A percentile compares a stretch with the other conserved stretches of the same genome.
Conservation (phyloP, 2,113 vertebrate species). For the Tachysurus fulvidraco region DNA sequence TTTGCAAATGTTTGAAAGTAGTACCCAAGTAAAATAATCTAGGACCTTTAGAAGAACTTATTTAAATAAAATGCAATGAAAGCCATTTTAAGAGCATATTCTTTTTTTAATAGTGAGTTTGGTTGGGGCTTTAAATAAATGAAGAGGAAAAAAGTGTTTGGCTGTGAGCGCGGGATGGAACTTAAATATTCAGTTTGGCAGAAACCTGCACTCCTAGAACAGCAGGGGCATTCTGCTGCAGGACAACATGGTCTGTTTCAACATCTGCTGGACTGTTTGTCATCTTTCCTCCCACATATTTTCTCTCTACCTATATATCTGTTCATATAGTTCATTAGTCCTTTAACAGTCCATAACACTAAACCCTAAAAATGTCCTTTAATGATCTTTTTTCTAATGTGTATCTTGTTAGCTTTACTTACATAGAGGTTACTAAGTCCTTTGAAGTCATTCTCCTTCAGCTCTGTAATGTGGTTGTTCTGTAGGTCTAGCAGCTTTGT, state of each 20-base stretch:
- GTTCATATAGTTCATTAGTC: constrained; percentile 15
- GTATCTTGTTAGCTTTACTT: constrained; percentile 58
- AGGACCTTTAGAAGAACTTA: neutral
- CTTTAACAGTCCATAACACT: neutral
- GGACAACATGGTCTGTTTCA: constrained; percentile 39
- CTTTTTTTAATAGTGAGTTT: constrained; percentile 69
- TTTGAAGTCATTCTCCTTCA: constrained; percentile 87
- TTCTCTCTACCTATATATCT: neutral
- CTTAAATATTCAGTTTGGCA: constrained; percentile 62
- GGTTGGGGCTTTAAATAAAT: constrained; percentile 54
- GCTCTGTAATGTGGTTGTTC: constrained; percentile 85
- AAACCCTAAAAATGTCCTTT: neutral
- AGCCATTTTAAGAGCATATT: constrained; percentile 37
- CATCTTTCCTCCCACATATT: neutral
- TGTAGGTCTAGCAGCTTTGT: constrained; percentile 91
- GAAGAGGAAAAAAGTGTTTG: constrained; percentile 50
- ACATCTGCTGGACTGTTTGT: constrained; percentile 43
- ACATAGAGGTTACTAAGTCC: constrained; percentile 85
- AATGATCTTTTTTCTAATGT: neutral
- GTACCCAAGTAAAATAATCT: neutral
- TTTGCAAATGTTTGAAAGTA: neutral
- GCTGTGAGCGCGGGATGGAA: constrained; percentile 53
- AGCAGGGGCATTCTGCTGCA: constrained; percentile 51
- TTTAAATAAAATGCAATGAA: neutral
- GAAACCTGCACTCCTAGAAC: constrained; percentile 8